Percentiles rank a stretch among this genome's conserved stretches.
These are phyloP conservation scores for Seriola rivoliana DNA, from an alignment of 2,113 vertebrate species.

Conservation along the genomic window DNA sequence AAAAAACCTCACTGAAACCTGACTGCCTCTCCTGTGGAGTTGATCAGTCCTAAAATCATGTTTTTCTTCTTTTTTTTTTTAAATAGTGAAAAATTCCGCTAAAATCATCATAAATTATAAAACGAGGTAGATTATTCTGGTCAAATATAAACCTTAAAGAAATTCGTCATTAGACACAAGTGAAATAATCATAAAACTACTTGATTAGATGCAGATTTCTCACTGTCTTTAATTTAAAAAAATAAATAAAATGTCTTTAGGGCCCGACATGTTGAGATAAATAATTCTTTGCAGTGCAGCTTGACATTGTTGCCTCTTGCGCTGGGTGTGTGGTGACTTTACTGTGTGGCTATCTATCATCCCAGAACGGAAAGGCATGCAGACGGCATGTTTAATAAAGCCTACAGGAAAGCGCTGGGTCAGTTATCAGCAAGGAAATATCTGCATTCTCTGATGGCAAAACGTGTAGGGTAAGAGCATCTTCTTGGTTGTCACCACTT, in stretches of 20 bases:
- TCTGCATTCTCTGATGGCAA: conserved; percentile 93
- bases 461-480: conserved; percentile 92
- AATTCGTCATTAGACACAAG: neutral
- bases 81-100: neutral
- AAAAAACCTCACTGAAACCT: too few relatives aligned
- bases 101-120: neutral
- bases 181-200: neutral
- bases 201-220: neutral
- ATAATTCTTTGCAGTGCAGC: conserved; percentile 45
- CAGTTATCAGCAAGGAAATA: conserved; percentile 94
- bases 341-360: conserved; percentile 83
- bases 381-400: conserved; percentile 95
- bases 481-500: conserved; percentile 64
- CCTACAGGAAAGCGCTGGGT: conserved; percentile 94
- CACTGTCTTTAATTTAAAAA: too few relatives aligned
- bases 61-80: too few relatives aligned
- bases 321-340: conserved; percentile 76
- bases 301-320: conserved; percentile 67
- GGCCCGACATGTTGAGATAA: conserved; percentile 4
- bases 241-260: neutral
- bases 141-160: too few relatives aligned
- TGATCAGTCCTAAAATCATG: too few relatives aligned
- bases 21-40: too few relatives aligned
- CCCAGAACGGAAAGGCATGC: conserved; percentile 89
- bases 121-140: too few relatives aligned